Conservation (phyloP, 35 echinoderm and acorn worm genomes). For the Apostichopus japonicus region DNA sequence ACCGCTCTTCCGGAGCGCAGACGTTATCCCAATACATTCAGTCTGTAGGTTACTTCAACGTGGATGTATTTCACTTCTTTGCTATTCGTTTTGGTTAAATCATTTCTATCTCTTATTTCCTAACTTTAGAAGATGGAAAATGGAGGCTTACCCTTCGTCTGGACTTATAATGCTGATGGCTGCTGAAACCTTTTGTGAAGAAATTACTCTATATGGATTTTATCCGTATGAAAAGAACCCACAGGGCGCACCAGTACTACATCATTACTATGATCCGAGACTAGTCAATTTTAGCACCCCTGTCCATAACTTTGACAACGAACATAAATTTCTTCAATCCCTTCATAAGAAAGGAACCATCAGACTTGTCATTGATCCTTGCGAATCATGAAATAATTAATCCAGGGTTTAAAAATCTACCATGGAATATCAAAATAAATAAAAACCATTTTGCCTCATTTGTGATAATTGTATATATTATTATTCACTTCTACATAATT, state of each 20-base stretch:
- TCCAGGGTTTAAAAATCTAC: too few relatives aligned
- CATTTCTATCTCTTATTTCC: not conserved
- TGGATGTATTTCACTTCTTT: too few relatives aligned
- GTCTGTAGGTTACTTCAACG: too few relatives aligned
- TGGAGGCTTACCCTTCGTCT: not conserved
- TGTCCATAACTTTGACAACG: slow-evolving; percentile 2
- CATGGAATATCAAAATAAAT: too few relatives aligned
- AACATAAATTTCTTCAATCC: not conserved
- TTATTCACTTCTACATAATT: too few relatives aligned
- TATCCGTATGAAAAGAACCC: slow-evolving; percentile 31
- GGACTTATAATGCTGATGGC: not conserved
- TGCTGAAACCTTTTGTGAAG: not conserved
- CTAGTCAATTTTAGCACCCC: not conserved
- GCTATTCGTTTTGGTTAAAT: not conserved
- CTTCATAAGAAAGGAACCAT: not conserved
- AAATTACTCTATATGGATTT: slow-evolving; percentile 13
- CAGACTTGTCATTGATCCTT: not conserved
- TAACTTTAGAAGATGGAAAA: slow-evolving; percentile 2
- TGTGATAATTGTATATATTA: too few relatives aligned
- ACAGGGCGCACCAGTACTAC: not conserved
- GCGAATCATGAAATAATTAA: not conserved
- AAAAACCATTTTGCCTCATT: too few relatives aligned
- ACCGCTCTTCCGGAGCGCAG: too few relatives aligned
- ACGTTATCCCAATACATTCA: too few relatives aligned
- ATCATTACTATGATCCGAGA: slow-evolving; percentile 31